These are phyloP conservation scores for Synergus laeviventris DNA, from an alignment of 2,888 invertebrate species.

Conservation along the genomic window DNA sequence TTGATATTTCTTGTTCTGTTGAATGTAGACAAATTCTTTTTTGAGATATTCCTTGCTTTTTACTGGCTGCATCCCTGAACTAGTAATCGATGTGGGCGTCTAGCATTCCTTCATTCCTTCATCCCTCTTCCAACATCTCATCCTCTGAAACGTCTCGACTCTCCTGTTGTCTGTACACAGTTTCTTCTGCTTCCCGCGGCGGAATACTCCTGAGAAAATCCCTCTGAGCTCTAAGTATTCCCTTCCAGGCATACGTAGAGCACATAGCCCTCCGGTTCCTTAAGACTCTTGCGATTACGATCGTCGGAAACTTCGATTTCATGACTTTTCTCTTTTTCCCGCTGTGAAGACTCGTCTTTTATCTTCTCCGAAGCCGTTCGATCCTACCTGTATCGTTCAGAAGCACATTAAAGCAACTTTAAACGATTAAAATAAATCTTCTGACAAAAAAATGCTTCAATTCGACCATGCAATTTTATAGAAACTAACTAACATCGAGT, in stretches of 20 bases:
- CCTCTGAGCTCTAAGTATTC: neutral
- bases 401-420: too few relatives aligned
- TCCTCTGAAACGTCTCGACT: slow-evolving; percentile 36
- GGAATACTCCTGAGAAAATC: slow-evolving; percentile 57
- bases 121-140: slow-evolving; percentile 32
- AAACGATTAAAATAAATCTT: too few relatives aligned
- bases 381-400: neutral
- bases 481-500: too few relatives aligned
- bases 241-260: slow-evolving; percentile 1
- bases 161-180: slow-evolving; percentile 55
- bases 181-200: slow-evolving; percentile 52
- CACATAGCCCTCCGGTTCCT: slow-evolving; percentile 7
- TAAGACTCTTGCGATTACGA: slow-evolving; percentile 27
- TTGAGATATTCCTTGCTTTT: neutral
- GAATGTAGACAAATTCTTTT: neutral
- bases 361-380: neutral
- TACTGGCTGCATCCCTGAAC: neutral
- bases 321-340: slow-evolving; percentile 8
- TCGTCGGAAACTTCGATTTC: slow-evolving; percentile 29
- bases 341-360: neutral
- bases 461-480: too few relatives aligned
- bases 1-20: neutral
- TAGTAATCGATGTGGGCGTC: slow-evolving; percentile 65
- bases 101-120: slow-evolving; percentile 50
- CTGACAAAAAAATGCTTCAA: too few relatives aligned